Base-by-base conservation (phyloP, 1,140 invertebrate species). In the Lucilia sericata region DNA sequence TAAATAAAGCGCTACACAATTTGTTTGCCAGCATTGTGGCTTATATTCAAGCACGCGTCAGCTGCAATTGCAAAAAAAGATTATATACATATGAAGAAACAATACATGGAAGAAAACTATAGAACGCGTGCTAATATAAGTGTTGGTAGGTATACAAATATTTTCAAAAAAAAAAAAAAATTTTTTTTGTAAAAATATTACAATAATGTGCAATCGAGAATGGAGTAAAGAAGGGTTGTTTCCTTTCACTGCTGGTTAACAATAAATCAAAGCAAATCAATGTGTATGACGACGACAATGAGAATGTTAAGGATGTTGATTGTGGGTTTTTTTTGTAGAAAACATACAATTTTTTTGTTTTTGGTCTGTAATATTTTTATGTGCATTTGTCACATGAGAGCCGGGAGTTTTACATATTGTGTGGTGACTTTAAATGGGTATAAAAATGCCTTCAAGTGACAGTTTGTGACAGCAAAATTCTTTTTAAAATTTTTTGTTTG, bases 211-310 rank as follows among this genome's bases (percentile, higher is more conserved):
- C 21, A 80, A 49, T 21, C 14, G 17, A 49, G 19, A 49, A 80
- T 21, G 14, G 14, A 80, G 47, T 2, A 2, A 49, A 80, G 14
- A 34, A 36, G 83, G 60, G 83, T 78, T 82, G 60, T 55, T 84
- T 84, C 13, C 14, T 21, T 12, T 80, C 42, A n/a, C 47, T 49
- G 42, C 3, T 3, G 8, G n/a, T 17, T 83, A 84, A 89, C 88
- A 89, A 89, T 89, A 89, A 89, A 89, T 89, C 88, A 89, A 89
- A 89, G 88, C 86, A 89, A 89, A 89, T 89, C 88, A 89, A 89
- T 89, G 88, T 86, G 74, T 70, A 70, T 21, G 78, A 81, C 42
- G 83, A 76, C 25, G 60, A 70, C 19, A 21, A 70, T 21, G 19
- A 70, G 3, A 5, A 70, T n/a, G 19, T 19, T 70, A 21, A 21